phyloP scores from a whole-genome alignment of 1,140 invertebrate species.

The Lethrus apterus region DNA sequence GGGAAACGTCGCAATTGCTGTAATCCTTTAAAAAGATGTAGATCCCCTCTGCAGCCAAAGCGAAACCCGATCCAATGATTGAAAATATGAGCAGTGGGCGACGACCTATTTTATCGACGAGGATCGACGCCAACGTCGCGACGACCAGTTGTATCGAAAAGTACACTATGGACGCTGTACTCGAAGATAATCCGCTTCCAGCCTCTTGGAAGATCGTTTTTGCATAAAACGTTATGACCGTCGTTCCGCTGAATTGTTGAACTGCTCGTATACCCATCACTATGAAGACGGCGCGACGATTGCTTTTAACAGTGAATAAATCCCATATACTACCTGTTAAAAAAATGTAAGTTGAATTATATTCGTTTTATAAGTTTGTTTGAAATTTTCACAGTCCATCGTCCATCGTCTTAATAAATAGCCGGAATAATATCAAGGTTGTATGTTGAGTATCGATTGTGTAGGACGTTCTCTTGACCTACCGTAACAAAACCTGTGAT shows the following conservation, averaged over 20 bases:
- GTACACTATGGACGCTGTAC: conserved; percentile 48
- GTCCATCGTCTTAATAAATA: too few relatives aligned
- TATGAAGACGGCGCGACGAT: conserved; percentile 55
- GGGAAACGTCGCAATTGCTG: conserved; percentile 3
- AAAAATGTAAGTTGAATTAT: too few relatives aligned
- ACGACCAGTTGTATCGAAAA: conserved; percentile 58
- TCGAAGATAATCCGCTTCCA: conserved; percentile 38
- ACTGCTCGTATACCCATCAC: conserved; percentile 58
- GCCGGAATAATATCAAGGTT: too few relatives aligned
- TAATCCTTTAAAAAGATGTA: conserved; percentile 35
- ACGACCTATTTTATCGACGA: conserved; percentile 66
- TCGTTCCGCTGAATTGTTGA: conserved; percentile 69
- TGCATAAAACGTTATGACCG: conserved; percentile 63
- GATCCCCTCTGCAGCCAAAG: conserved; percentile 46
- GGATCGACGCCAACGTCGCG: conserved; percentile 50
- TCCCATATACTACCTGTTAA: conserved; percentile 48
- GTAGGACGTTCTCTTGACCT: too few relatives aligned
- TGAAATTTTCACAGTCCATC: too few relatives aligned
- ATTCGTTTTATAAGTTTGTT: too few relatives aligned
- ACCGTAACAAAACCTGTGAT: too few relatives aligned
- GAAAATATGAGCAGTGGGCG: conserved; percentile 59
- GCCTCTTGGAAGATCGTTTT: conserved; percentile 61
- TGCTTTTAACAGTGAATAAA: conserved; percentile 47
- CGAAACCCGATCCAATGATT: conserved; percentile 45
- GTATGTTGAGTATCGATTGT: too few relatives aligned